phyloP scores from a whole-genome alignment of 23 tunicate genomes.

The Styela clava region DNA sequence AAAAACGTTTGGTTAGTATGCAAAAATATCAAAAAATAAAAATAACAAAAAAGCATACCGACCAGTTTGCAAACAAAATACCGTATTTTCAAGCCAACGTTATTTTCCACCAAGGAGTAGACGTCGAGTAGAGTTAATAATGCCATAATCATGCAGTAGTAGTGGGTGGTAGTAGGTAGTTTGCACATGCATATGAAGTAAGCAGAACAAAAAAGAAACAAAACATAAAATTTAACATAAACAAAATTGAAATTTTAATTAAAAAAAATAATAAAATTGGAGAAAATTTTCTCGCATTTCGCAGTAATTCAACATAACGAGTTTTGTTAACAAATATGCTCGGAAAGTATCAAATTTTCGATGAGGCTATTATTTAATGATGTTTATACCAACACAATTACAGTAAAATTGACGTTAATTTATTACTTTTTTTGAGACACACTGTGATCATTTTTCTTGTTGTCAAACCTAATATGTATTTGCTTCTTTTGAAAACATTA shows the following conservation, averaged over 20 bases:
- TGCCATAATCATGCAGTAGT: background rate
- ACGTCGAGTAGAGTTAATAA: background rate
- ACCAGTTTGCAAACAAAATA: background rate
- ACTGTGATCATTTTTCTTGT: too few relatives aligned
- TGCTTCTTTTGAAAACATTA: too few relatives aligned
- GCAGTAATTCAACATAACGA: too few relatives aligned
- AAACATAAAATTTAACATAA: background rate
- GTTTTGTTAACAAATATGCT: too few relatives aligned
- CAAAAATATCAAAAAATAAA: background rate
- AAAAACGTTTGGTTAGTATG: background rate
- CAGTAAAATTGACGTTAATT: too few relatives aligned
- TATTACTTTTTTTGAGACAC: too few relatives aligned
- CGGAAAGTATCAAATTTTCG: too few relatives aligned
- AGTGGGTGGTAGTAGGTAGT: constrained; percentile 7
- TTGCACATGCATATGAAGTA: background rate
- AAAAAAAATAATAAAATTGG: too few relatives aligned
- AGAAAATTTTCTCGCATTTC: too few relatives aligned
- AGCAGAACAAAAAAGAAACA: background rate
- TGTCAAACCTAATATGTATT: too few relatives aligned
- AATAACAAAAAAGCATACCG: constrained; percentile 3
- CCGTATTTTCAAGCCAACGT: background rate
- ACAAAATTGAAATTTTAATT: background rate
- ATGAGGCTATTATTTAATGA: too few relatives aligned
- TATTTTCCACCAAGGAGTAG: background rate
- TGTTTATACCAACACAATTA: too few relatives aligned